These are phyloP conservation scores for Telmatochromis sp. DNA, from an alignment of 2,113 vertebrate genomes.

Conservation along the genomic window DNA sequence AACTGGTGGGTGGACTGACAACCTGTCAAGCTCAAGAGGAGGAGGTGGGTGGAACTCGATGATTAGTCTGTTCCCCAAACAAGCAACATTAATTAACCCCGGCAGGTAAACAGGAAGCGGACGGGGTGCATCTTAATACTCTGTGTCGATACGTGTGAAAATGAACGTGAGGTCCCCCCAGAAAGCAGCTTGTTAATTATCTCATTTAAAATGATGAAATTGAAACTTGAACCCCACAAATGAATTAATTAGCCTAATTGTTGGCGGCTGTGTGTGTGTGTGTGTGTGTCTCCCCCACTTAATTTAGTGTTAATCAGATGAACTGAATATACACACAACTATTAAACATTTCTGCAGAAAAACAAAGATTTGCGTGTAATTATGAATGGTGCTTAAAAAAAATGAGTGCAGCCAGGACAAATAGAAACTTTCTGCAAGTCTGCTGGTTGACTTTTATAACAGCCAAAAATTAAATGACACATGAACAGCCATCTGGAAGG, in stretches of 20 bases:
- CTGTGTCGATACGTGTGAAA: slow-evolving; percentile 8
- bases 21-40: background rate
- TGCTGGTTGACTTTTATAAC: background rate
- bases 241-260: slow-evolving; percentile 62
- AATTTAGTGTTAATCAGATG: background rate
- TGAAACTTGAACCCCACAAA: slow-evolving; percentile 64
- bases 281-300: background rate
- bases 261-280: background rate
- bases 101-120: slow-evolving; percentile 24
- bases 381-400: background rate
- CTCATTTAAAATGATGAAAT: slow-evolving; percentile 64
- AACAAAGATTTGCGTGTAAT: background rate
- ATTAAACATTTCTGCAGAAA: background rate
- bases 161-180: background rate
- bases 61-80: slow-evolving; percentile 1
- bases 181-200: slow-evolving; percentile 61
- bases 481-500: background rate
- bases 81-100: slow-evolving; percentile 1
- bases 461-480: background rate
- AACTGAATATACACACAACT: background rate
- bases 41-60: background rate
- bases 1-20: background rate
- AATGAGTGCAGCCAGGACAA: background rate
- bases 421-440: background rate
- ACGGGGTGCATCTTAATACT: background rate